These are phyloP conservation scores for Tetramorium bicarinatum DNA, from an alignment of 2,888 invertebrate species.

Conservation along the genomic window DNA sequence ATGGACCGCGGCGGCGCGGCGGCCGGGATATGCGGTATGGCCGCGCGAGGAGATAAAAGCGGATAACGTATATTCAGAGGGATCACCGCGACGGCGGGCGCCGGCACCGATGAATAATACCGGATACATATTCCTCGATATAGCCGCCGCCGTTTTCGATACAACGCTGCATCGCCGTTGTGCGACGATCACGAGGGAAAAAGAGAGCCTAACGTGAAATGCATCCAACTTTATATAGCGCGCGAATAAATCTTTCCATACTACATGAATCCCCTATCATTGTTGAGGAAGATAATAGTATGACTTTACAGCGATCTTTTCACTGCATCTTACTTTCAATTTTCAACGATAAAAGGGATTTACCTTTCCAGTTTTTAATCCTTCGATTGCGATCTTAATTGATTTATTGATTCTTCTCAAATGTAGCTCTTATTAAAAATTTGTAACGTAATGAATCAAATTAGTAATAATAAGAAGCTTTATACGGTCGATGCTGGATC, in stretches of 20 bases:
- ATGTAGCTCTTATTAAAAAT: not conserved
- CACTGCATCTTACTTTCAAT: not conserved
- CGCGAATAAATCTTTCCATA: not conserved
- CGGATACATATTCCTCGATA: slow-evolving; percentile 29
- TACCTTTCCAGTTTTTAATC: not conserved
- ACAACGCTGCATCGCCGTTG: not conserved
- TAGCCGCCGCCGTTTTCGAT: not conserved
- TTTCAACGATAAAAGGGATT: not conserved
- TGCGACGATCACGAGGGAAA: not conserved
- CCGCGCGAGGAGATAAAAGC: slow-evolving; percentile 46
- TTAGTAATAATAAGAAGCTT: not conserved
- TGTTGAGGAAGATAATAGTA: not conserved
- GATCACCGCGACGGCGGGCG: slow-evolving; percentile 28
- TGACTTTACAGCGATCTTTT: not conserved
- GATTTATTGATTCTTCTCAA: not conserved
- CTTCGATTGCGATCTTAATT: not conserved
- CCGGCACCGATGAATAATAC: slow-evolving; percentile 32
- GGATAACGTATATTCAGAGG: not conserved
- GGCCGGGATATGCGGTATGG: slow-evolving; percentile 12
- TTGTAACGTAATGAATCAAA: not conserved
- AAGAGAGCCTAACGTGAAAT: slow-evolving; percentile 14
- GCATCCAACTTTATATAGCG: not conserved
- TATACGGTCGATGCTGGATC: too few relatives aligned
- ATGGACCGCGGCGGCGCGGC: not conserved
- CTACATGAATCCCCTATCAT: not conserved